Percentiles rank a stretch among this genome's conserved stretches.
phyloP scores from a whole-genome alignment of 2,888 invertebrate species.

The Eurois occulta region DNA sequence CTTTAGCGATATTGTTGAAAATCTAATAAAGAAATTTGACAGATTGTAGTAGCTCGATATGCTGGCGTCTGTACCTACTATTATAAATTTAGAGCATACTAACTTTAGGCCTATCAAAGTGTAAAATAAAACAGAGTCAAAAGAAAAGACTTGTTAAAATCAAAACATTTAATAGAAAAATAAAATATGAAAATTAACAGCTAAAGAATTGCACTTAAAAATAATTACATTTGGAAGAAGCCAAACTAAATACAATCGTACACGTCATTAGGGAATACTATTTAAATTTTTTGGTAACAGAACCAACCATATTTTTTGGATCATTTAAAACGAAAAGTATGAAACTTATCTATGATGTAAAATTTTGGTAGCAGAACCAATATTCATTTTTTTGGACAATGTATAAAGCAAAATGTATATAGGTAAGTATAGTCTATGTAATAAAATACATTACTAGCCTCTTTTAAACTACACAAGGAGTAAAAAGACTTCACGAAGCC shows the following conservation, averaged over 20 bases:
- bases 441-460: no score
- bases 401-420: no score
- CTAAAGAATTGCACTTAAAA: constrained; percentile 62
- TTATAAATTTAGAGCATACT: no score
- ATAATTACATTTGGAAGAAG: constrained; percentile 45
- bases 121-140: neutral
- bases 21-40: no score
- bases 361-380: neutral
- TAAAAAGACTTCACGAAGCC: no score
- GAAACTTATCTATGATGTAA: neutral
- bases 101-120: neutral
- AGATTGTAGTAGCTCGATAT: no score
- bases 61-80: no score
- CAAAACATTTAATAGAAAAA: constrained; percentile 54
- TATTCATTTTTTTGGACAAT: neutral
- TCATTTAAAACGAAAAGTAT: neutral
- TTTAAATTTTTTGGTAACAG: neutral
- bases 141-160: constrained; percentile 19
- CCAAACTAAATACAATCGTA: constrained; percentile 22
- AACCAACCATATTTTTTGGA: neutral
- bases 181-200: constrained; percentile 47
- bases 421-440: no score
- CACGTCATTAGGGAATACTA: constrained; percentile 28
- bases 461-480: no score
- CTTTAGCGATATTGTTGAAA: no score